These are phyloP conservation scores for Rhopalosiphum nymphaeae DNA, from an alignment of 2,888 invertebrate genomes.

Conservation along the genomic window DNA sequence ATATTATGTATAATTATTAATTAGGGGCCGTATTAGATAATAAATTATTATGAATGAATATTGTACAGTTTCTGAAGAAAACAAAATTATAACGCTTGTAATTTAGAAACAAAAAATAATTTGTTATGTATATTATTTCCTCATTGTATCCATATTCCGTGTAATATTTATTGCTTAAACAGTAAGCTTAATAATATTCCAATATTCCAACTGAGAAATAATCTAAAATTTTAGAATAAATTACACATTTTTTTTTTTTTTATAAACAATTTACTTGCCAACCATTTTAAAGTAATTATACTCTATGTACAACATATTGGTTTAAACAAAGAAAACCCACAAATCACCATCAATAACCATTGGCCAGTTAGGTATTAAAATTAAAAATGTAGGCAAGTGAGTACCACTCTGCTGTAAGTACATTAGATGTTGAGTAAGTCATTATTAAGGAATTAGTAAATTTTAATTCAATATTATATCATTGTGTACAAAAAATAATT, in stretches of 20 bases:
- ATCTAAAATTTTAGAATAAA: not conserved
- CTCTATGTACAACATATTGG: too few species aligned
- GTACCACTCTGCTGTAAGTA: too few species aligned
- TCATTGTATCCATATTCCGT: not conserved
- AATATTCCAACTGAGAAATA: not conserved
- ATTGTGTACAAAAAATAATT: too few species aligned
- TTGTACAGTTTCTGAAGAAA: constrained; percentile 63
- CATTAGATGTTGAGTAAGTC: too few species aligned
- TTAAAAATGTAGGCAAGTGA: too few species aligned
- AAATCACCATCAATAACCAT: too few species aligned
- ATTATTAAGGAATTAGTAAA: too few species aligned
- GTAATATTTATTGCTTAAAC: not conserved
- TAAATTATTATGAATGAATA: constrained; percentile 51
- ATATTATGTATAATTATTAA: constrained; percentile 45
- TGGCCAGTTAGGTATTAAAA: too few species aligned
- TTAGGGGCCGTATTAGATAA: constrained; percentile 58
- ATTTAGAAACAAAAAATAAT: constrained; percentile 52
- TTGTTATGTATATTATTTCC: not conserved
- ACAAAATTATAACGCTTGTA: constrained; percentile 61
- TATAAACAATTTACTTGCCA: not conserved
- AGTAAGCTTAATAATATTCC: not conserved
- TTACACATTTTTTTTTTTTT: not conserved
- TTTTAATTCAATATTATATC: too few species aligned
- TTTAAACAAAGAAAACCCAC: too few species aligned
- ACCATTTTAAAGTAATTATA: not conserved